Base-by-base conservation (phyloP, 2,797 vertebrate species). In the Limosa lapponica region DNA sequence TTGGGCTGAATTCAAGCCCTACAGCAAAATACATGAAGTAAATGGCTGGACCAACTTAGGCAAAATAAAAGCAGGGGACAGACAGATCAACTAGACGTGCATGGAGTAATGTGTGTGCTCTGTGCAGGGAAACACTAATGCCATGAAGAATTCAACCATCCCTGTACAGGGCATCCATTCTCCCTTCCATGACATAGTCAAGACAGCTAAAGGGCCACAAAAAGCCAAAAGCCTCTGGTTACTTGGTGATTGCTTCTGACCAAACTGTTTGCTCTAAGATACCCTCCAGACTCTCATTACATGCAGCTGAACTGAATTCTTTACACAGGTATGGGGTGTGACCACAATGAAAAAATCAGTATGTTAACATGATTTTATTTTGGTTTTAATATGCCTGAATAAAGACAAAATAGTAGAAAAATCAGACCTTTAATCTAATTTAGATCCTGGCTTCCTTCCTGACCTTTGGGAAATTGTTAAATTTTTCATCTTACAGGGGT, bases 381-480 rank as follows among this genome's bases (percentile, higher is more conserved):
- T 41, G 10, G 4, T 39, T 86, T 90, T 61, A 61, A 48, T 72
- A 78, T 55, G 32, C 19, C 41, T 82, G 49, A 88, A 80, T 74
- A 93, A 82, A 80, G 41, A 80, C 13, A n/a, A 81, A 84, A 64
- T 16, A 71, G 34, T 62, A 89, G 70, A 72, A 96, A 94, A 90
- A 80, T 58, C 34, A 93, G 73, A 66, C 41, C n/a, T 84, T 72
- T 72, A 65, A 55, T 81, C 55, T 81, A 80, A 93, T 59, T 91
- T 75, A 59, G 34, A 93, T 62, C 52, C 37, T 82, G 27, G 14
- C 25, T 96, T 95, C 89, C 90, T 96, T 93, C 86, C 82, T 96
- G 77, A 90, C 94, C 73, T 96, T 96, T 89, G 36, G 22, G 44
- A 92, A 94, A 92, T 73, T 28, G 64, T 82, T 87, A 82, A 37